Percentiles rank a stretch among this genome's conserved stretches.
These are phyloP conservation scores for Parochlus steinenii DNA, from an alignment of 2,888 invertebrate genomes.

Conservation along the genomic window DNA sequence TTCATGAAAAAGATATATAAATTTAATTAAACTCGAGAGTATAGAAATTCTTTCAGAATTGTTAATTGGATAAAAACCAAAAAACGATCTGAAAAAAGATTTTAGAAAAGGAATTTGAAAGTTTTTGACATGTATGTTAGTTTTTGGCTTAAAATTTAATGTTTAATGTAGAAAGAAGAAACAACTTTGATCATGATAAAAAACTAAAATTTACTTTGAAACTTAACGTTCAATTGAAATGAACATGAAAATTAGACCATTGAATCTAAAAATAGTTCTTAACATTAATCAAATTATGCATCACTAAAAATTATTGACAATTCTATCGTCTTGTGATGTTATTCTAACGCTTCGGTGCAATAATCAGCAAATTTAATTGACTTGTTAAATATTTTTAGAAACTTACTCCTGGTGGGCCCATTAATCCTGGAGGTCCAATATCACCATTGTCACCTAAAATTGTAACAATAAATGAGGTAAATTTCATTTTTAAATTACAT, in stretches of 20 bases:
- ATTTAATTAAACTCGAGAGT: neutral
- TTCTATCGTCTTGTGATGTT: constrained; percentile 6
- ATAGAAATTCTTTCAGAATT: neutral
- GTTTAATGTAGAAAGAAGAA: too few species aligned
- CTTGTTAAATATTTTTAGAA: constrained; percentile 20
- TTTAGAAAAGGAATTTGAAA: too few species aligned
- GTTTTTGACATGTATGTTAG: too few species aligned
- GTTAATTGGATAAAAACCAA: neutral
- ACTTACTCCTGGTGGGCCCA: constrained; percentile 69
- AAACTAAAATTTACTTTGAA: too few species aligned
- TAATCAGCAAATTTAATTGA: neutral
- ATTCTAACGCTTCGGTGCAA: constrained; percentile 34
- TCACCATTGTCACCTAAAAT: constrained; percentile 37
- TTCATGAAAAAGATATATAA: neutral
- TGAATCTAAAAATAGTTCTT: too few species aligned
- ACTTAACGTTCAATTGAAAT: too few species aligned
- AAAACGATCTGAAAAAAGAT: too few species aligned
- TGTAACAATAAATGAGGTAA: too few species aligned
- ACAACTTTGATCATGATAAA: too few species aligned
- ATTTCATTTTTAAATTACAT: too few species aligned
- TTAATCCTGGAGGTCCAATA: constrained; percentile 83
- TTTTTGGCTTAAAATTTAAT: too few species aligned
- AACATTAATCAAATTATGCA: neutral
- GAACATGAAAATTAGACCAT: too few species aligned
- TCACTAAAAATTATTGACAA: neutral